A percentile compares a stretch with the other conserved stretches of the same genome.
phyloP scores from a whole-genome alignment of 2,113 vertebrate species.

The Aegithalos caudatus region DNA sequence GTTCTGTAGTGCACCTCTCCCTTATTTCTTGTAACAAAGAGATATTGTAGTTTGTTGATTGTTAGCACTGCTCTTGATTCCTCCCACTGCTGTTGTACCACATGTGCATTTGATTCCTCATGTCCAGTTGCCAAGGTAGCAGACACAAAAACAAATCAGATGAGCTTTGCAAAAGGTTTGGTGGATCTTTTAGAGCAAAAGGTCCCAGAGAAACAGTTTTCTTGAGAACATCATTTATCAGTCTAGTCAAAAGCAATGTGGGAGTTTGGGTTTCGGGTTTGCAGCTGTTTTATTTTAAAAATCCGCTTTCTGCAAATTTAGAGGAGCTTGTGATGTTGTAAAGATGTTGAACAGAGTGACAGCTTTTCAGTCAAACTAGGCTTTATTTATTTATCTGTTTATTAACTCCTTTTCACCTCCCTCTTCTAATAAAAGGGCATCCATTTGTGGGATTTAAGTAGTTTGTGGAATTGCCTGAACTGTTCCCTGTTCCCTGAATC shows the following conservation, averaged over 20 bases:
- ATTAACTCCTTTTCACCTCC: rapidly evolving
- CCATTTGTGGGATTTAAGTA: not conserved
- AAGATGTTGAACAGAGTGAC: not conserved
- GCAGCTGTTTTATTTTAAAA: not conserved
- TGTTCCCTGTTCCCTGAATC: not conserved
- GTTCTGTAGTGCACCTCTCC: not conserved
- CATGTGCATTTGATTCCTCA: not conserved
- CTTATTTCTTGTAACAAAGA: not conserved
- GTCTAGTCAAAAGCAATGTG: not conserved
- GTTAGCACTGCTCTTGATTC: rapidly evolving
- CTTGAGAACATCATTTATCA: not conserved
- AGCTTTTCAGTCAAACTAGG: not conserved
- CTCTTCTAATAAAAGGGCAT: not conserved
- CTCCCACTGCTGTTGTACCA: too few relatives aligned
- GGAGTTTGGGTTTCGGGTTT: not conserved
- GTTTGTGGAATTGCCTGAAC: not conserved
- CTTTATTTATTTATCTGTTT: not conserved
- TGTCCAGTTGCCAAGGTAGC: not conserved
- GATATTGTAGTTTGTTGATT: not conserved
- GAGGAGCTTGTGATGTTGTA: not conserved
- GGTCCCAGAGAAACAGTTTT: not conserved
- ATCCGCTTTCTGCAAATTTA: not conserved
- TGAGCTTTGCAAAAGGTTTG: not conserved
- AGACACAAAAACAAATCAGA: not conserved
- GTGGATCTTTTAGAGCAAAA: not conserved